Evolutionary conservation across 2,113 vertebrate genomes (phyloP), one percentile per base, ranked within the genome.

Genomic region (Daboia siamensis): DNA sequence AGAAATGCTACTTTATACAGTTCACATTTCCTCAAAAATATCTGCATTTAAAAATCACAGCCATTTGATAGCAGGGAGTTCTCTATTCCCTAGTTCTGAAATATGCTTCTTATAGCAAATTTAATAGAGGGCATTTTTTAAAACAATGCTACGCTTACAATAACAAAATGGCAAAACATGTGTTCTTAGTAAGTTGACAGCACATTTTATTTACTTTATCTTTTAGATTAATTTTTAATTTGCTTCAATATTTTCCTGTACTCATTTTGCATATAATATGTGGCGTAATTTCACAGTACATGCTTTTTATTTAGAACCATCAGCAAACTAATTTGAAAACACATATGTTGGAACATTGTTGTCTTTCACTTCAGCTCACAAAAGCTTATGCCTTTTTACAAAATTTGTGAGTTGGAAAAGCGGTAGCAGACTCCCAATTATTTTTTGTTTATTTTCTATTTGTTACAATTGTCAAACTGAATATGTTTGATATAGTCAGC

Each of bases 61-160:
- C 17, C n/a, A 89, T 24, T 48, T n/a, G 56, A 91, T 91, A 86
- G 86, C 9, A 12, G 46, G 44, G 55, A 93, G 44, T 20, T 54
- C 17, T 84, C 56, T n/a, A 86, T 33, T 84, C 44, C 55, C 20
- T 52, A 39, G 46, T n/a, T 23, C 69, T 44, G 29, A 90, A 93
- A 86, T 64, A 84, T 86, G 46, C n/a, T 93, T 57, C 92, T n/a
- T 64, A 54, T 24, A 54, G n/a, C 24, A 86, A 59, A 90, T 92
- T 90, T 90, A 90, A 54, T 4, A 89, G 20, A 21, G 13, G 12
- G 20, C 23, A 86, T 86, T 92, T 89, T 33, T 24, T 21, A 9
- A 39, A 56, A 80, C 17, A 44, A 80, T 21, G 17, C 6, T 80
- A 17, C 1, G 5, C 74, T 80, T 80, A 87, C 26, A 87, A 21